These are phyloP conservation scores for Drosophila sulfurigaster DNA, from an alignment of 1,140 invertebrate genomes.

Conservation along the genomic window DNA sequence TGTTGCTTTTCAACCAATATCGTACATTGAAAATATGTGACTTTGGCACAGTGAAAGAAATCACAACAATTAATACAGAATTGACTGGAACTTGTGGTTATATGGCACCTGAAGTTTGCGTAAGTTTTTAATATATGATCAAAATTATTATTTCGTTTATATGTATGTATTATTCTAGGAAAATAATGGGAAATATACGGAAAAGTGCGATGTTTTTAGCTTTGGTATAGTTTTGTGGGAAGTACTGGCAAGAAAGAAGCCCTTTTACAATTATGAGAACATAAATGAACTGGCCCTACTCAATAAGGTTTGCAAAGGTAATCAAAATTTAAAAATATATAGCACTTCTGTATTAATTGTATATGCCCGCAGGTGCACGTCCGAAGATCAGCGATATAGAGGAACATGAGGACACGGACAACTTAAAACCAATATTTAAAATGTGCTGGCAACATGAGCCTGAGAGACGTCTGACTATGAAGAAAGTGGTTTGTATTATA, in stretches of 20 bases:
- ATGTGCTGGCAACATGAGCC: background rate
- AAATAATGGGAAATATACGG: background rate
- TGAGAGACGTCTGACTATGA: background rate
- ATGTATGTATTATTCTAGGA: too few species aligned
- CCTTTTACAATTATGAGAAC: background rate
- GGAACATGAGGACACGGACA: background rate
- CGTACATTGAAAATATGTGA: too few species aligned
- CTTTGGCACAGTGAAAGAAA: too few species aligned
- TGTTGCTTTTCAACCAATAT: too few species aligned
- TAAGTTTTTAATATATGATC: too few species aligned
- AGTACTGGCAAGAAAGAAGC: conserved; percentile 6
- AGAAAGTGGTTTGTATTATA: background rate
- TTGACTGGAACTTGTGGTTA: background rate
- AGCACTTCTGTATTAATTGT: background rate
- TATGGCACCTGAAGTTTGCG: conserved; percentile 9
- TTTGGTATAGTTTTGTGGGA: conserved; percentile 27
- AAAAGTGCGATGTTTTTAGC: conserved; percentile 23
- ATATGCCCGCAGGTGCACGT: background rate
- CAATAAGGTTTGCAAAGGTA: background rate
- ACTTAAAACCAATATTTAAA: background rate
- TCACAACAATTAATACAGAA: background rate
- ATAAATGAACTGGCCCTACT: too few species aligned
- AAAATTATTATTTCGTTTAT: too few species aligned
- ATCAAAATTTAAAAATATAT: background rate
- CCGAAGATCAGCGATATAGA: background rate